Base-by-base conservation (phyloP, 2,113 vertebrate genomes). In the Nesogale talazaci region DNA sequence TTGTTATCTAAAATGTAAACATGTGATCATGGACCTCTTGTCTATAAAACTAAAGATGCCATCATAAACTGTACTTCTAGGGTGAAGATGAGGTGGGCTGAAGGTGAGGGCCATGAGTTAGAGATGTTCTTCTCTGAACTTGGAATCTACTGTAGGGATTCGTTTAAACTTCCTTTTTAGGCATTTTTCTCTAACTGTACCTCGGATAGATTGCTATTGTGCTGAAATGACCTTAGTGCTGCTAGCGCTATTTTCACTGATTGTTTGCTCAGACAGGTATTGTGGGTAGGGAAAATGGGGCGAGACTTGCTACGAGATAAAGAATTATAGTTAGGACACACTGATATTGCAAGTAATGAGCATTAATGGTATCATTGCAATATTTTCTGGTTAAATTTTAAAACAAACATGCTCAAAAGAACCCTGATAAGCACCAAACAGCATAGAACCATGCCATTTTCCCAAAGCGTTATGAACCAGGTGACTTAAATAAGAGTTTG, bases 331-430 rank as follows among this genome's bases (percentile, higher is more conserved):
- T 3, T 27, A n/a, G 11, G 9, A 59, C 38, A 25, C 11, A 52
- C n/a, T 91, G 38, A 80, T 38, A 63, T 84, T 86, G 4, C 29
- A 57, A 31, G 70, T 19, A 42, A 29, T 15, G 36, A 11, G 12
- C 63, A 72, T 75, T 67, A 27, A 46, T 81, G 92, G n/a, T 46
- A 25, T 81, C 29, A 10, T 29, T 87, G 19, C 2, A 80, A 34
- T 11, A 78, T 9, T n/a, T 82, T 67, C 83, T 2, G 46, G 75
- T 77, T 14, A n/a, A 72, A 88, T 80, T 90, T 75, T 90, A 95
- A 36, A 10, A 80, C 15, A 46, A 81, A 83, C 86, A 79, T 85
- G 29, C 86, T 6, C 9, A 56, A 40, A 78, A 67, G 76, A 69
- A 36, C 25, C 42, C 4, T 7, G 72, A 11, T 59, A 34, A 14